Base-by-base conservation (phyloP, 2,113 vertebrate genomes). In the Siniperca knerii region DNA sequence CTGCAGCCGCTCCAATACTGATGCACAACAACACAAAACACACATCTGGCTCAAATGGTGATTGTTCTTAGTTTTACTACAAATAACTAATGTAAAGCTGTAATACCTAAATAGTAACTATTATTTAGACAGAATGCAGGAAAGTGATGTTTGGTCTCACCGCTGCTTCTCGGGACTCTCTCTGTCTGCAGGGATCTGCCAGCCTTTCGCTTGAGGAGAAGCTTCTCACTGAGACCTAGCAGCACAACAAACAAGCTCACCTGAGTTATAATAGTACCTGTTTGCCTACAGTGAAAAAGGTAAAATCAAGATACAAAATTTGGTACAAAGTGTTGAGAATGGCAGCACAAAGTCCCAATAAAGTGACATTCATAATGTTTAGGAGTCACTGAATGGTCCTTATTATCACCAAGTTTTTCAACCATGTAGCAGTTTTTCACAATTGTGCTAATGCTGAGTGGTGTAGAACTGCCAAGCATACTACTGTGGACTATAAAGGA, bases 1-100 rank as follows among this genome's bases (percentile, higher is more conserved):
- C 94, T 97, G 97, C 20, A 99, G 93, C 86, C 94, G 94, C 65
- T 97, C 96, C 81, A 98, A 84, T 50, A 99, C 98, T 98, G 86
- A 72, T 0, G 15, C 13, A 76, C 44, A 79, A 20, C 21, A 50
- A 40, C 44, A 48, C 18, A 69, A 8, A 25, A 40, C 61, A 16
- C 46, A 46, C 4, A 67, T 62, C 15, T 16, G 25, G 2, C 2
- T 69, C 35, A 44, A 40, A 54, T 4, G 11, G 3, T 8, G 15
- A 5, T 46, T 15, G 1, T 21, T 20, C 40, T 33, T 60, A n/a
- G 10, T 18, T 21, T 16, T n/a, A 12, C 50, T 33, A 13, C 13
- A 7, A 35, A 16, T 40, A 0, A 25, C 37, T 37, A 0, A 0
- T 16, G 29, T 0, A 3, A 25, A 9, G 8, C 40, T 8, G 0